Evolutionary conservation across 2,888 invertebrate species (phyloP), one percentile per base, ranked within the genome.

Genomic region (Carterocephalus palaemon): DNA sequence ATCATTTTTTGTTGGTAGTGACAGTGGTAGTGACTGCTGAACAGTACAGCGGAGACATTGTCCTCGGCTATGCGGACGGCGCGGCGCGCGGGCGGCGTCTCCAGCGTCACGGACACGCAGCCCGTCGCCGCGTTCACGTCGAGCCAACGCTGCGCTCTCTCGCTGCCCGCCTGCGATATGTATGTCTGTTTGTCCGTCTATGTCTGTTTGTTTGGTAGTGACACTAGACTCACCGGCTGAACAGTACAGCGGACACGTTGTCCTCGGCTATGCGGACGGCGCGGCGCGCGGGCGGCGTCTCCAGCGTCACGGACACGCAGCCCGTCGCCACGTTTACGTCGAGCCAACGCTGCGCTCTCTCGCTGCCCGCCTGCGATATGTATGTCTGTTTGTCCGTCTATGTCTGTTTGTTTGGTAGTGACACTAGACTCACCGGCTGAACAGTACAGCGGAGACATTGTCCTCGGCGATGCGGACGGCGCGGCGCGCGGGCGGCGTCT

Each of bases 71-170:
- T 33, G 1, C 62, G 19, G 1, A 76, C 52, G 0, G 60, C 53
- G 45, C 71, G 70, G 38, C 24, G 13, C 48, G 71, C 15, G 15
- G 58, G 22, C 0, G 49, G 41, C 0, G 70, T 64, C 12, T 70
- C 67, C 9, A 78, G 28, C 5, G 72, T 37, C 6, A 77, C 51
- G 0, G 77, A 62, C 2, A 75, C 12, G 5, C 64, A 60, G 1
- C 51, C 53, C 19, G 51, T 57, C 0, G 46, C 36, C 0, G 47
- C 10, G 54, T 78, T 78, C 2, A 78, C 47, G 43, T 80, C 79
- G 7, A 79, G 20, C 74, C 75, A 78, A 1, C 59, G 50, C 3
- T 57, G n/a, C n/a, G n/a, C n/a, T n/a, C n/a, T n/a, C n/a, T n/a
- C n/a, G n/a, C n/a, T n/a, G n/a, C 49, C 4, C 58, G 54, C 1